These are phyloP conservation scores for Campoplex nolae DNA, from an alignment of 2,888 invertebrate species.

Conservation along the genomic window DNA sequence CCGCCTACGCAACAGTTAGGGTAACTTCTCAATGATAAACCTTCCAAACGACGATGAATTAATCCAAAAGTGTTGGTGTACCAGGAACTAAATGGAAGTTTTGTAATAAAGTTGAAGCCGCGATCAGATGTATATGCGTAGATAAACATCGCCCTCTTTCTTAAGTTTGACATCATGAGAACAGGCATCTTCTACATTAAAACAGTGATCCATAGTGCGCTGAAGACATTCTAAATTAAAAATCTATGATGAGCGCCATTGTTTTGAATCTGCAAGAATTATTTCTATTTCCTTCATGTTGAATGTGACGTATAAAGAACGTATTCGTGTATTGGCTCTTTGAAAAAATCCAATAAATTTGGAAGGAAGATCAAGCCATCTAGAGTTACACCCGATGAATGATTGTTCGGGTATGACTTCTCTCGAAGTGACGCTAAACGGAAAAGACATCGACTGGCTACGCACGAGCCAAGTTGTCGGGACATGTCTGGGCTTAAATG, in stretches of 20 bases:
- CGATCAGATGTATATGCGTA: slow-evolving; percentile 22
- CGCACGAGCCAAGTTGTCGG: neutral
- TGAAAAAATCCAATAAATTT: neutral
- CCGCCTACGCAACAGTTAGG: neutral
- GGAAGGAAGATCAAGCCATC: neutral
- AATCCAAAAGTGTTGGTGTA: slow-evolving; percentile 9
- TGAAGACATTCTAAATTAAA: no score
- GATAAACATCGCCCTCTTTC: neutral
- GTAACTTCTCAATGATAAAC: neutral
- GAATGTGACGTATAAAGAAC: neutral
- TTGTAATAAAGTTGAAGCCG: slow-evolving; percentile 30
- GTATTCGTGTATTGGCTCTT: neutral
- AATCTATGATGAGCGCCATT: slow-evolving; percentile 39
- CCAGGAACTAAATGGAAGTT: slow-evolving; percentile 21
- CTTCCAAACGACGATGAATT: slow-evolving; percentile 34
- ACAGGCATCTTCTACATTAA: slow-evolving; percentile 6
- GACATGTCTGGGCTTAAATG: neutral
- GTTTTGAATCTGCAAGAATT: neutral
- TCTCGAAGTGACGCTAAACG: neutral
- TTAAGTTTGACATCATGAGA: neutral
- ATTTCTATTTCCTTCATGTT: slow-evolving; percentile 8
- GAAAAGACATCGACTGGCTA: neutral
- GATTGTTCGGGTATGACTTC: neutral
- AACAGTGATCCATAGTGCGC: no score
- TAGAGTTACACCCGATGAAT: neutral